Base-by-base conservation (phyloP, 2,797 vertebrate genomes). In the Oryzias dopingdopingensis region DNA sequence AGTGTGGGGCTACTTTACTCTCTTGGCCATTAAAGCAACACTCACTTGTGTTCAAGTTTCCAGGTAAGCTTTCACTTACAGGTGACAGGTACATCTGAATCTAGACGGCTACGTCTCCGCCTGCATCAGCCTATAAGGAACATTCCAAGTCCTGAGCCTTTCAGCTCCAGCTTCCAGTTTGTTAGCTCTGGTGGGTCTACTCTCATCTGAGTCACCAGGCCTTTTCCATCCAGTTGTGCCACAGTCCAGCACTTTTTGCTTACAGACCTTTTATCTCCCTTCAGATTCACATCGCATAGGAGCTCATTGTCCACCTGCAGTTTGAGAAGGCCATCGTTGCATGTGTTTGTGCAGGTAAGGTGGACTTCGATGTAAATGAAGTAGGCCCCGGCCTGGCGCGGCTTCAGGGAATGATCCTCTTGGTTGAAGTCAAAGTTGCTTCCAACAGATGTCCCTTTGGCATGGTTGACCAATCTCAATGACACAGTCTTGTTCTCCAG, bases 221-320 rank as follows among this genome's bases (percentile, higher is more conserved):
- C 43, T 0, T 57, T 0, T 0, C 0, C 0, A 0, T 46, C 0
- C 15, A 86, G 1, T 14, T 0, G 4, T 1, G 13, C 2, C 54
- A 91, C 82, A 0, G 56, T 67, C 88, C 86, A 91, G 59, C 92
- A 93, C n/a, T 69, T 80, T 14, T 4, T 50, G n/a, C 4, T 76
- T 17, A 73, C 64, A 1, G 48, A 22, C 0, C 0, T 13, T 24
- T 0, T 1, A 5, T 22, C 0, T 2, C 4, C 0, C 0, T 58
- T 61, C 16, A 91, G 85, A 2, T 74, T 0, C 58, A 90, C 79
- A 0, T 63, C 1, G 10, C 89, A 91, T 45, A 51, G 82, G 0
- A 90, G 64, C 0, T 54, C 10, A 0, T 80, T 1, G 0, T 4
- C 52, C 56, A 86, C 16, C 0, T 0, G 4, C 0, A 89, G 37